Conservation (phyloP, 2,888 invertebrate genomes). For the Drosophila fulvimacula region DNA sequence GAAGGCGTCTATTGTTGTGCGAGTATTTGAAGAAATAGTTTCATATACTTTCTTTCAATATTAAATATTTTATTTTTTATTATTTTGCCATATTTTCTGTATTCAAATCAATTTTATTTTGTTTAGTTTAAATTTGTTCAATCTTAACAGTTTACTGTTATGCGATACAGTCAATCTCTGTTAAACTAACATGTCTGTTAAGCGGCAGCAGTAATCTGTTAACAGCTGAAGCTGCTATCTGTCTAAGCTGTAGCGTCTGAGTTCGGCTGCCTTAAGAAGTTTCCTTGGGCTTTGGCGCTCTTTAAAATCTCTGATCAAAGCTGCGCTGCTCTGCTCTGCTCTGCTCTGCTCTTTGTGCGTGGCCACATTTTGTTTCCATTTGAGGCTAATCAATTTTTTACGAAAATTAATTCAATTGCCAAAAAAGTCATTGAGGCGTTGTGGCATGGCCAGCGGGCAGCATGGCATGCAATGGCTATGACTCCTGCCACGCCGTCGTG, state of each 20-base stretch:
- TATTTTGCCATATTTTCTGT: not conserved
- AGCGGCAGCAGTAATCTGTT: slow-evolving; percentile 1
- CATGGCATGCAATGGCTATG: slow-evolving; percentile 20
- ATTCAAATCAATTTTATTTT: not conserved
- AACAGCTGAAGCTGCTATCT: not conserved
- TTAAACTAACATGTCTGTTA: not conserved
- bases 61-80: too few species aligned
- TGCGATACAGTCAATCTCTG: not conserved
- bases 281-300: not conserved
- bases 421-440: slow-evolving; percentile 83
- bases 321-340: not conserved
- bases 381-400: slow-evolving; percentile 84
- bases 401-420: slow-evolving; percentile 85
- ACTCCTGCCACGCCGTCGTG: not conserved
- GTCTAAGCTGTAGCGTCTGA: too few species aligned
- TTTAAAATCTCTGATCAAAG: not conserved
- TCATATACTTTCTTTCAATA: too few species aligned
- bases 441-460: slow-evolving; percentile 59
- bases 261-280: not conserved
- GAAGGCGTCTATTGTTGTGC: slow-evolving; percentile 7
- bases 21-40: not conserved
- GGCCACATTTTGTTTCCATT: not conserved
- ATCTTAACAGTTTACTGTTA: not conserved
- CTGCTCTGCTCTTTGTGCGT: not conserved
- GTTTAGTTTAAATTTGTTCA: not conserved